Evolutionary conservation across 2,888 invertebrate genomes (phyloP).

Genomic region (Lampropteryx suffumata): DNA sequence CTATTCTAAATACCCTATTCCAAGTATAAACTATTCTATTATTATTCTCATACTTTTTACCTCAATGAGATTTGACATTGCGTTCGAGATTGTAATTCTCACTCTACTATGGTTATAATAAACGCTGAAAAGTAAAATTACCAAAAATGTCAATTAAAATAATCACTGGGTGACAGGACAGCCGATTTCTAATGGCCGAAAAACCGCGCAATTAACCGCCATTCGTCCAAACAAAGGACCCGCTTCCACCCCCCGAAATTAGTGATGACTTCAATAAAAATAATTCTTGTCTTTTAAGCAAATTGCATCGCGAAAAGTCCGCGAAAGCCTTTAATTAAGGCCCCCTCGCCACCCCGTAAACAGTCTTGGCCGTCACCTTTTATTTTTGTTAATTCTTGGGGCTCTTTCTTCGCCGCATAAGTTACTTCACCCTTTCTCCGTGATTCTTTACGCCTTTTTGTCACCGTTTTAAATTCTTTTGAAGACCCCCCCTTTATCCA

Average conservation of each 20-base stretch:
- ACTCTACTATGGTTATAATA: too few relatives aligned
- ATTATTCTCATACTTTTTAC: too few relatives aligned
- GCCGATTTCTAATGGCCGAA: conserved; percentile 52
- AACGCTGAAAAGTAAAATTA: too few relatives aligned
- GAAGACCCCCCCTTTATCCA: conserved; percentile 79
- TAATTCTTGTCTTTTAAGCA: conserved; percentile 83
- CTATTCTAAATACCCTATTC: too few relatives aligned
- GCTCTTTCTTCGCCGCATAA: conserved; percentile 81
- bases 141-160: conserved; percentile 39
- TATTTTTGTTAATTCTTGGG: conserved; percentile 81
- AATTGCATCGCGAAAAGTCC: conserved; percentile 83
- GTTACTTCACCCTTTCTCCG: conserved; percentile 76
- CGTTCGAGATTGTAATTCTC: too few relatives aligned
- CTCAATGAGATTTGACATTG: too few relatives aligned
- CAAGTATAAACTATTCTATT: too few relatives aligned
- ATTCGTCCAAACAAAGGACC: conserved; percentile 77
- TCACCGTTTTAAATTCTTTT: conserved; percentile 82
- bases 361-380: conserved; percentile 79
- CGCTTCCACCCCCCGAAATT: conserved; percentile 65
- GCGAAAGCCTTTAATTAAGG: conserved; percentile 80
- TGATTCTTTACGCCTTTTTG: conserved; percentile 83
- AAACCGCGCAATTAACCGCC: conserved; percentile 78
- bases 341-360: conserved; percentile 74
- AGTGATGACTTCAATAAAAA: conserved; percentile 84
- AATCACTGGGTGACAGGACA: conserved; percentile 49